Percentiles rank a stretch among this genome's conserved stretches.
These are phyloP conservation scores for Orthosia cruda DNA, from an alignment of 2,888 invertebrate species.

Conservation along the genomic window DNA sequence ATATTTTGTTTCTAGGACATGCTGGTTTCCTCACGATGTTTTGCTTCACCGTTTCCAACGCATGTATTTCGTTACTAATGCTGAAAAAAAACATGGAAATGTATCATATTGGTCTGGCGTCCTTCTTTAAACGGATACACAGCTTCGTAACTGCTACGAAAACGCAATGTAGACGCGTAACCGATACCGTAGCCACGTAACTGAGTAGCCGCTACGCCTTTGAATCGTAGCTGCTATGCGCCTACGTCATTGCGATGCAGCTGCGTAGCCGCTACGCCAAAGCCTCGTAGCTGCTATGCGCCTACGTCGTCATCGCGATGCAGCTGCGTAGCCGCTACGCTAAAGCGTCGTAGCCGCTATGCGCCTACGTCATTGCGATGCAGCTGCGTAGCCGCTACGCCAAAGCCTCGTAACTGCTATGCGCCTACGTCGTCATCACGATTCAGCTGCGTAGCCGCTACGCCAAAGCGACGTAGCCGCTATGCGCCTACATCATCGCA, in stretches of 20 bases:
- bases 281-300: background rate
- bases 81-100: background rate
- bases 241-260: background rate
- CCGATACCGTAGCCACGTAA: background rate
- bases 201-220: background rate
- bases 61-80: background rate
- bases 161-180: background rate
- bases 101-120: background rate
- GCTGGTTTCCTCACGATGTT: no score
- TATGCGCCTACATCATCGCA: background rate
- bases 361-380: background rate
- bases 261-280: background rate
- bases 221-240: background rate
- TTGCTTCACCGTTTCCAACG: no score
- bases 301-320: no score
- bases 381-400: background rate
- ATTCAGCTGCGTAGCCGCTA: background rate
- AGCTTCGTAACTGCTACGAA: background rate
- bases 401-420: background rate
- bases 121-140: background rate
- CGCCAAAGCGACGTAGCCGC: background rate
- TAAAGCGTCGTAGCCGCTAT: background rate
- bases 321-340: background rate
- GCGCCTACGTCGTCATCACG: background rate
- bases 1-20: no score